Base-by-base conservation (phyloP, 2,888 invertebrate species). In the Orchesellides sinensis region DNA sequence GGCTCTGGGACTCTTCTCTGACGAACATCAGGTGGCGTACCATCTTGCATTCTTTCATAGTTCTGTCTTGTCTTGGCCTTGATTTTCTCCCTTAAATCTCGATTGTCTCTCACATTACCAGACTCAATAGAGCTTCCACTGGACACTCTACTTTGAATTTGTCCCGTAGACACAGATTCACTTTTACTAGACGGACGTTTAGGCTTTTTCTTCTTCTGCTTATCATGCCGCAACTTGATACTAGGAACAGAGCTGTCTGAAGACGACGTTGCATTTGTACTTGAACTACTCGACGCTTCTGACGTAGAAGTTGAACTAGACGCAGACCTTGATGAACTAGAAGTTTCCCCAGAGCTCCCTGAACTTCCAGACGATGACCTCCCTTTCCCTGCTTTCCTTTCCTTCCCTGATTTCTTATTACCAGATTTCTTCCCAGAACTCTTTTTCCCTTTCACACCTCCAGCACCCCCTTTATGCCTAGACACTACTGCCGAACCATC, bases 201-300 rank as follows among this genome's bases (percentile, higher is more conserved):
- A 52, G 45, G 72, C 83, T 83, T 83, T 17, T 27, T 49, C 72
- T 66, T 70, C 66, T 83, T 86, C 4, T 65, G 59, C 25, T 84
- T 86, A 27, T 79, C 86, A 19, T 74, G 84, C 4, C 59, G 86
- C 1, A 88, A 61, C 27, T 88, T 87, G 8, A 88, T 84, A 77
- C 87, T 87, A 0, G 88, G 88, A 47, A 84, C 87, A 14, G 87
- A 87, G 68, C 88, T 88, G 19, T 87, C 88, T 8, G 84, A 83
- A 12, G 77, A 80, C 29, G 87, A 84, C 12, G 83, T 68, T 14
- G 70, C 79, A 27, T 78, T 83, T 8, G 80, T 63, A n/a, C 81
- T 65, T 17, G 85, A 77, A 21, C 80, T 83, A 70, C 84, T 87
- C 6, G 86, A 72, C 1, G 83, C 84, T 27, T 84, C 86, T 14